phyloP scores from a whole-genome alignment of 64 coral and sea anemone species.

The Orbicella faveolata region DNA sequence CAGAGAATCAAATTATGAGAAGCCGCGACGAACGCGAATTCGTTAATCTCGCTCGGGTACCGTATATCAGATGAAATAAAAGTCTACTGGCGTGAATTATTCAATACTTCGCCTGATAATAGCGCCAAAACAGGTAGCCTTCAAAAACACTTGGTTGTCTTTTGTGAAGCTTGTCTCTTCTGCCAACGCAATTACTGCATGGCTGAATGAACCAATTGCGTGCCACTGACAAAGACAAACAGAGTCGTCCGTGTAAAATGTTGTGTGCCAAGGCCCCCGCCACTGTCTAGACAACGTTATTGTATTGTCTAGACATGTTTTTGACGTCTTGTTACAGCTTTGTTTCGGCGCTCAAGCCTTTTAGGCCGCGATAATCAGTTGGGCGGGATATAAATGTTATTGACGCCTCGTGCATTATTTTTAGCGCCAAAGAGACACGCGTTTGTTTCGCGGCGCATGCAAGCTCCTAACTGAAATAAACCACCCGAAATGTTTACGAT shows the following conservation, averaged over 20 bases:
- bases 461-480: not conserved
- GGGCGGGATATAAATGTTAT: slow-evolving; percentile 42
- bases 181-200: slow-evolving; percentile 78
- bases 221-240: slow-evolving; percentile 38
- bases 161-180: slow-evolving; percentile 54
- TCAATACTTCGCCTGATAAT: slow-evolving; percentile 43
- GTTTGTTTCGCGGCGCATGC: not conserved
- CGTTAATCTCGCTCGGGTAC: slow-evolving; percentile 4
- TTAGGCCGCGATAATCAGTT: slow-evolving; percentile 55
- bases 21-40: not conserved
- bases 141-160: slow-evolving; percentile 59
- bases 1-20: not conserved
- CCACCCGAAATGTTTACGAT: slow-evolving; percentile 41
- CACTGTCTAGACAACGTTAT: slow-evolving; percentile 87
- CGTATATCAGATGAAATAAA: slow-evolving; percentile 14
- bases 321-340: slow-evolving; percentile 39
- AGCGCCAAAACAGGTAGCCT: slow-evolving; percentile 62
- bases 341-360: slow-evolving; percentile 23
- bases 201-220: slow-evolving; percentile 76
- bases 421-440: slow-evolving; percentile 3
- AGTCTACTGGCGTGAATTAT: slow-evolving; percentile 48
- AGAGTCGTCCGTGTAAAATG: slow-evolving; percentile 77
- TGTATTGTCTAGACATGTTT: slow-evolving; percentile 81
- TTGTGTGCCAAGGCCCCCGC: slow-evolving; percentile 51
- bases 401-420: not conserved